Conservation (phyloP, 2,797 vertebrate species). For the Siniperca scherzeri region DNA sequence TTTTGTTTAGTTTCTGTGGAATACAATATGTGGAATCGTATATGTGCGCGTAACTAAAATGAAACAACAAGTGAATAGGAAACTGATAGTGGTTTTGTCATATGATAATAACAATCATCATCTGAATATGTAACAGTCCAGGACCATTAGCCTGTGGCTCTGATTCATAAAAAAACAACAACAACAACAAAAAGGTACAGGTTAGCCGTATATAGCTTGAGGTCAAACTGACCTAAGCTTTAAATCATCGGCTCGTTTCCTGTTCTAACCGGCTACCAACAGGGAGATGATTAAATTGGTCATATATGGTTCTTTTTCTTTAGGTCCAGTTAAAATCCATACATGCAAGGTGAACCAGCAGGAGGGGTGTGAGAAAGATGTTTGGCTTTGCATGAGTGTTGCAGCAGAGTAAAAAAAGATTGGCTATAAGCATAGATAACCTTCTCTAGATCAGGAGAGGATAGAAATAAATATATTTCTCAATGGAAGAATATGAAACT, state of each 20-base stretch:
- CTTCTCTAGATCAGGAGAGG: background rate
- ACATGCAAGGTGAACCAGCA: background rate
- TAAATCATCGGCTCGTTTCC: slow-evolving; percentile 5
- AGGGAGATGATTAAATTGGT: background rate
- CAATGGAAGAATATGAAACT: background rate
- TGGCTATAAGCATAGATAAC: background rate
- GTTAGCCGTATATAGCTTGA: background rate
- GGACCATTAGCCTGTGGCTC: background rate
- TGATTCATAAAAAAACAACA: background rate
- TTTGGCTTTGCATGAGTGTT: background rate
- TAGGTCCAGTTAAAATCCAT: background rate
- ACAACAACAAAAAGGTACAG: background rate
- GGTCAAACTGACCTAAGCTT: slow-evolving; percentile 8
- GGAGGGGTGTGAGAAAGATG: background rate
- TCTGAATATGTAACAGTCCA: background rate
- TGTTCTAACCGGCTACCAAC: background rate
- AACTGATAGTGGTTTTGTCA: background rate
- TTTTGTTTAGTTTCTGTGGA: background rate
- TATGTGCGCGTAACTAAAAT: background rate
- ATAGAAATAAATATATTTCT: background rate
- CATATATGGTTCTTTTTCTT: background rate
- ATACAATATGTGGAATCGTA: background rate
- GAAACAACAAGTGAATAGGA: background rate
- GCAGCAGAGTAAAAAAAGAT: background rate
- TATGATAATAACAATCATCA: background rate